Evolutionary conservation across 2,113 vertebrate genomes (phyloP).

Genomic region (Coregonus clupeaformis): DNA sequence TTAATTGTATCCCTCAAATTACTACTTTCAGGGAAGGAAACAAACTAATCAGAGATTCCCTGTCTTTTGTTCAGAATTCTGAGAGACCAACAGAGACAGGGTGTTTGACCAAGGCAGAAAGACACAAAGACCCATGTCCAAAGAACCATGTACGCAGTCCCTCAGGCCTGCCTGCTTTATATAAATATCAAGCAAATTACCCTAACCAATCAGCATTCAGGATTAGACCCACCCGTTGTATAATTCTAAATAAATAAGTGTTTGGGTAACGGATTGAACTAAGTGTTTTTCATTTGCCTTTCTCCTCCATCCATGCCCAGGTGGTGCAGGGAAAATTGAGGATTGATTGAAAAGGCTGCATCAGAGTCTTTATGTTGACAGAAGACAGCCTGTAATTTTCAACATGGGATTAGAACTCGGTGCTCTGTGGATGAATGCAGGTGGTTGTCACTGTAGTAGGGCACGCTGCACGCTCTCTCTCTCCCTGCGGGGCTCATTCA

Average conservation of each 20-base stretch:
- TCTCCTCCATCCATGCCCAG: background rate
- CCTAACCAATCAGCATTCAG: background rate
- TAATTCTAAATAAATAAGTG: background rate
- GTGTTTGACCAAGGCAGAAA: too few relatives aligned
- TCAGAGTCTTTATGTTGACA: background rate
- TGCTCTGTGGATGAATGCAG: background rate
- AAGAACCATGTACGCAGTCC: background rate
- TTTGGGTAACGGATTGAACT: background rate
- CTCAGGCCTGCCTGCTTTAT: background rate
- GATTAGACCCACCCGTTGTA: too few relatives aligned
- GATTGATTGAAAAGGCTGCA: background rate
- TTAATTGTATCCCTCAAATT: too few relatives aligned
- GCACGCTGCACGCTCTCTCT: too few relatives aligned
- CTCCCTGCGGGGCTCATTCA: too few relatives aligned
- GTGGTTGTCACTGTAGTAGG: conserved; percentile 36
- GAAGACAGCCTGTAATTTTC: background rate
- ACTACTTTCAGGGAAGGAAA: too few relatives aligned
- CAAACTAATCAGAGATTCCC: too few relatives aligned
- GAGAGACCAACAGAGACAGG: too few relatives aligned
- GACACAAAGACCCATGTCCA: too few relatives aligned
- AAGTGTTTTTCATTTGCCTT: background rate
- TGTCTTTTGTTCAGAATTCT: too few relatives aligned
- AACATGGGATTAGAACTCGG: background rate
- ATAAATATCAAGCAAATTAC: background rate
- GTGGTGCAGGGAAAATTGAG: background rate